Evolutionary conservation across 2,888 invertebrate genomes (phyloP).

Genomic region (Caenorhabditis panamensis): DNA sequence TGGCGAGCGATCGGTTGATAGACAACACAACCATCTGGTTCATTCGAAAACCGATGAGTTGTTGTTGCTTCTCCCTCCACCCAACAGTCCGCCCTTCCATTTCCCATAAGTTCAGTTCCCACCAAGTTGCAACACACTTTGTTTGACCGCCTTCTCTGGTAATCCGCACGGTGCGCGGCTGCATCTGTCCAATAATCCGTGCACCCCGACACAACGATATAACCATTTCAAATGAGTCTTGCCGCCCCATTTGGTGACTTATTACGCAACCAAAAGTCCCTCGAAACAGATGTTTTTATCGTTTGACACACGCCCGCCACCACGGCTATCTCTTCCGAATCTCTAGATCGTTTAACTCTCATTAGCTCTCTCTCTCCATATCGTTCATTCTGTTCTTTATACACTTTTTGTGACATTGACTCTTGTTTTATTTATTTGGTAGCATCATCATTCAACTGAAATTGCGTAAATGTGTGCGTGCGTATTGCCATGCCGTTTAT

Average conservation of each 20-base stretch:
- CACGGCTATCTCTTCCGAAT: not conserved
- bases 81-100: not conserved
- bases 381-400: not conserved
- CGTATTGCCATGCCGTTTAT: not conserved
- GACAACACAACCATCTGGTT: constrained; percentile 27
- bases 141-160: constrained; percentile 41
- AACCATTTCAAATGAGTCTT: constrained; percentile 42
- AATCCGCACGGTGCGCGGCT: constrained; percentile 40
- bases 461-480: not conserved
- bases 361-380: not conserved
- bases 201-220: constrained; percentile 6
- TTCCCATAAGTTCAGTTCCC: constrained; percentile 9
- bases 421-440: not conserved
- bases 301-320: constrained; percentile 19
- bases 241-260: constrained; percentile 48
- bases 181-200: constrained; percentile 18
- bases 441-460: not conserved
- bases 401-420: not conserved
- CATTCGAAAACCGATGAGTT: constrained; percentile 5
- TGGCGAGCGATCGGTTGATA: constrained; percentile 9
- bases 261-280: constrained; percentile 38
- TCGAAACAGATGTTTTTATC: constrained; percentile 42
- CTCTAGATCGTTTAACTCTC: too few relatives aligned
- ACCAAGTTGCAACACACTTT: constrained; percentile 36
- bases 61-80: not conserved